Conservation (phyloP, 2,113 vertebrate genomes). For the Mellivora capensis region DNA sequence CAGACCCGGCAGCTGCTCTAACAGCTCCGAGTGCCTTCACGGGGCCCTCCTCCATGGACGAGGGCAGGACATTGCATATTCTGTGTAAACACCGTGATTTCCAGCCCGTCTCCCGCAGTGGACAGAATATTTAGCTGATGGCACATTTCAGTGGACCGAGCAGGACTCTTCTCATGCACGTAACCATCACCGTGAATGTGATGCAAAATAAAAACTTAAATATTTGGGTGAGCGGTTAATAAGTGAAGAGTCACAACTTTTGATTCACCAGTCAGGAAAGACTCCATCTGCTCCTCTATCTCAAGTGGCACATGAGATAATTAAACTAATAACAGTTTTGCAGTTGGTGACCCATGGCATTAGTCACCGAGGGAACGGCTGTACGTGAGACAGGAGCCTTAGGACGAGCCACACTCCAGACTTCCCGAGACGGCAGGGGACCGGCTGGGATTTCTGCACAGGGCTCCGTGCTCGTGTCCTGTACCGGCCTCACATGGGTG, state of each 20-base stretch:
- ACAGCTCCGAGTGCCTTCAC: background rate
- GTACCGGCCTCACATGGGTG: rapidly evolving
- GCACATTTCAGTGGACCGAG: rapidly evolving
- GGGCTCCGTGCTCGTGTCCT: rapidly evolving
- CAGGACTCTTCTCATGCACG: background rate
- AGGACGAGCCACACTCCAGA: background rate
- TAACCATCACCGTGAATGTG: too few species aligned
- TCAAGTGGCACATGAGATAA: background rate
- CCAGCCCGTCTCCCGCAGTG: background rate
- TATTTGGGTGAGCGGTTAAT: too few species aligned
- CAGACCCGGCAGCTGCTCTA: rapidly evolving
- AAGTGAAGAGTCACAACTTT: background rate
- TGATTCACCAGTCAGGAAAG: background rate
- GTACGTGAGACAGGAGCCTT: background rate
- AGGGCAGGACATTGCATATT: rapidly evolving
- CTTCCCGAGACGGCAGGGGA: background rate
- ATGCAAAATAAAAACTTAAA: too few species aligned
- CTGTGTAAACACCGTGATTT: background rate
- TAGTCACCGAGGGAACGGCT: background rate
- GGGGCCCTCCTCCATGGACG: rapidly evolving
- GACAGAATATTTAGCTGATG: rapidly evolving
- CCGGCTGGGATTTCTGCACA: background rate
- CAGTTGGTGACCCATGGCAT: background rate
- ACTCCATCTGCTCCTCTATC: background rate
- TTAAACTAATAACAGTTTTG: background rate